phyloP scores from a whole-genome alignment of 2,888 invertebrate genomes.

The Campoplex nolae region DNA sequence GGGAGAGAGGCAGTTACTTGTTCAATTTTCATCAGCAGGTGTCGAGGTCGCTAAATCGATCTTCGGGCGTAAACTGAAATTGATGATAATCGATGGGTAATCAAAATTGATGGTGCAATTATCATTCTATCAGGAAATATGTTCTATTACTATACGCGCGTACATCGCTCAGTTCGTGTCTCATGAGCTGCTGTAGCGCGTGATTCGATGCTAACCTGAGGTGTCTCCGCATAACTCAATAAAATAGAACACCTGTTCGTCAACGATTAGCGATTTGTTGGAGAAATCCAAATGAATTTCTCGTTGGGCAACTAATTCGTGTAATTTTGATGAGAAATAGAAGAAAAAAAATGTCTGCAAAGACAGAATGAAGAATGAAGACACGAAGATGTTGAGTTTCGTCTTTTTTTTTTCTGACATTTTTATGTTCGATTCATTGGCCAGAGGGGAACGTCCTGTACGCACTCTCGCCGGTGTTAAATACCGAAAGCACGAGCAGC shows the following conservation, averaged over 20 bases:
- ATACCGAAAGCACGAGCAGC: constrained; percentile 30
- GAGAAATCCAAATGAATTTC: neutral
- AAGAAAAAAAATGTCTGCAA: too few species aligned
- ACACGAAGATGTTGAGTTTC: neutral
- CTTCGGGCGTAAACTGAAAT: constrained; percentile 43
- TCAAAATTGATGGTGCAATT: constrained; percentile 66
- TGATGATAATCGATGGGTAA: constrained; percentile 65
- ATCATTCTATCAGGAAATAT: constrained; percentile 53
- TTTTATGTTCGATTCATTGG: neutral
- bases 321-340: too few species aligned
- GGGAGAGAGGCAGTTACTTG: constrained; percentile 36
- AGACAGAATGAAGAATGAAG: neutral
- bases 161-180: constrained; percentile 3
- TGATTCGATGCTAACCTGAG: neutral
- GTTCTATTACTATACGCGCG: neutral
- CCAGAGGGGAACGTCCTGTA: neutral
- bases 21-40: constrained; percentile 66
- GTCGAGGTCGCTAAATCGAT: constrained; percentile 59
- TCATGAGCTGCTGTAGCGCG: neutral
- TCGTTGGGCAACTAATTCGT: too few species aligned
- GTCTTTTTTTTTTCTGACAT: neutral
- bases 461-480: constrained; percentile 15
- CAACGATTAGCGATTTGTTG: too few species aligned
- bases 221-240: constrained; percentile 5
- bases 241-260: neutral